Evolutionary conservation across 2,797 vertebrate species (phyloP).

Genomic region (Phalloptychus januarius): DNA sequence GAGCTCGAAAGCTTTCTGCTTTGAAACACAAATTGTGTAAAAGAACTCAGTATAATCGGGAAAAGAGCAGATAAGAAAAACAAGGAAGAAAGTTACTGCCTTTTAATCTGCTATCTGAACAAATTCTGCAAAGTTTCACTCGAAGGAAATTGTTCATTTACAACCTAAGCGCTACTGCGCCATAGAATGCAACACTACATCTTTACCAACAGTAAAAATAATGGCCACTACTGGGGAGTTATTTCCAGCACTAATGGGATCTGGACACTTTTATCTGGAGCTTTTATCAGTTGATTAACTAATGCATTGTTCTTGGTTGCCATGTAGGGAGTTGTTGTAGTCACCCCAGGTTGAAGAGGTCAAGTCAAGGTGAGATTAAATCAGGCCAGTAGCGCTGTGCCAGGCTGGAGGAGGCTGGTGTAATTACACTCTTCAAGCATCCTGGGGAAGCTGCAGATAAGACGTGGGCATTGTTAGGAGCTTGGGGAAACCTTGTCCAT

Average conservation of each 20-base stretch:
- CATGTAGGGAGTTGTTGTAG: conserved; percentile 57
- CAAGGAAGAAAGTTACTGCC: conserved; percentile 20
- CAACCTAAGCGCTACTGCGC: conserved; percentile 16
- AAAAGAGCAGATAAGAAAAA: conserved; percentile 26
- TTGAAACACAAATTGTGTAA: neutral
- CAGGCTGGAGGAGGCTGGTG: conserved; percentile 48
- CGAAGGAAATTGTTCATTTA: conserved; percentile 61
- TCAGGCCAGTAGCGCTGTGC: conserved; percentile 62
- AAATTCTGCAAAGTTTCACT: conserved; percentile 57
- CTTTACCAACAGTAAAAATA: conserved; percentile 60
- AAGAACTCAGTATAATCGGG: neutral
- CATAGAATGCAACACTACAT: conserved; percentile 46
- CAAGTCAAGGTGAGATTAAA: conserved; percentile 84
- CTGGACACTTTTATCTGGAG: conserved; percentile 75
- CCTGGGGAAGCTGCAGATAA: conserved; percentile 68
- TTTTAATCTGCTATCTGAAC: conserved; percentile 30
- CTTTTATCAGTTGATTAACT: conserved; percentile 82
- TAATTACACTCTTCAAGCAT: conserved; percentile 74
- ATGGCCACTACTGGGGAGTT: conserved; percentile 66
- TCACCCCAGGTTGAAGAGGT: conserved; percentile 67
- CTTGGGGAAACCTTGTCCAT: conserved; percentile 50
- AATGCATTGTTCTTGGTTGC: conserved; percentile 71
- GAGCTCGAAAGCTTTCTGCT: neutral
- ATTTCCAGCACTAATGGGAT: conserved; percentile 80
- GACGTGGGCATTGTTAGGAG: conserved; percentile 53